A percentile compares a stretch with the other conserved stretches of the same genome.
Evolutionary conservation across 2,797 vertebrate genomes (phyloP).

Genomic region (Enteromius argenteus): DNA sequence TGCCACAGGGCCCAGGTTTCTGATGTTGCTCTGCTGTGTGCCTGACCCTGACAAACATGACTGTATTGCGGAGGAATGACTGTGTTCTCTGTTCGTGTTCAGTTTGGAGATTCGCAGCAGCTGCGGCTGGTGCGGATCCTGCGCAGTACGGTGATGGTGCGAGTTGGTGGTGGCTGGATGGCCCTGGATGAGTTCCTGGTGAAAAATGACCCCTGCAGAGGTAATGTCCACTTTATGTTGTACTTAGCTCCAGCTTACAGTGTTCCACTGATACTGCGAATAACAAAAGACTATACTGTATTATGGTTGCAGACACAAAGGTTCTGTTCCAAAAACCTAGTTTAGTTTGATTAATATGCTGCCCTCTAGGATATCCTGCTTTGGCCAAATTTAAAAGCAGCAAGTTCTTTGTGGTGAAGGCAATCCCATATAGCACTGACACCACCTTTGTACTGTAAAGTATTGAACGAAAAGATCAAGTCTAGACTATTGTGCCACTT

Average conservation of each 20-base stretch:
- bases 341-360: not conserved
- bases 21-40: conserved; percentile 67
- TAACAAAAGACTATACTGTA: not conserved
- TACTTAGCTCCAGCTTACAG: not conserved
- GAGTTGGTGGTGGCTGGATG: conserved; percentile 99
- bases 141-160: conserved; percentile 98
- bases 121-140: conserved; percentile 96
- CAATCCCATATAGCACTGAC: not conserved
- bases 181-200: conserved; percentile 98
- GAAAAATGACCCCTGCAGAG: conserved; percentile 98
- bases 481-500: not conserved
- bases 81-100: conserved; percentile 50
- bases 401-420: not conserved
- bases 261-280: not conserved
- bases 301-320: not conserved
- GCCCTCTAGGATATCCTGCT: not conserved
- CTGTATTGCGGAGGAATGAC: conserved; percentile 1
- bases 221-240: conserved; percentile 72
- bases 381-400: not conserved
- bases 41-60: conserved; percentile 18
- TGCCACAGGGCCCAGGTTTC: conserved; percentile 65
- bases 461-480: not conserved
- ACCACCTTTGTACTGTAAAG: not conserved
- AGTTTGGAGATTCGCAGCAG: conserved; percentile 99
- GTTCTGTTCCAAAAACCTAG: not conserved